A percentile compares a stretch with the other conserved stretches of the same genome.
phyloP scores from a whole-genome alignment of 92 coral and sea anemone species.

The Parazoanthus darwini region DNA sequence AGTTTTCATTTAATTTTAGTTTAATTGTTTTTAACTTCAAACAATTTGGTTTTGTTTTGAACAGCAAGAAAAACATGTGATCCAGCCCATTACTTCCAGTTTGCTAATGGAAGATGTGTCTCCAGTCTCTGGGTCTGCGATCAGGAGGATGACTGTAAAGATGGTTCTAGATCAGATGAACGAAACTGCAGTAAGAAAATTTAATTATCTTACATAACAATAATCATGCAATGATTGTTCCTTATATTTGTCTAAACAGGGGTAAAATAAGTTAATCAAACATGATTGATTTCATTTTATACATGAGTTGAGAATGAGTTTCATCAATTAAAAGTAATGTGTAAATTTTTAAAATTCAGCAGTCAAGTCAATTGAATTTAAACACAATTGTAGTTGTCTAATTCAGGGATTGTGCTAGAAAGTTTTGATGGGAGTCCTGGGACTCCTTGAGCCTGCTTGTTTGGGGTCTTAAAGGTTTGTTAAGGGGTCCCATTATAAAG shows the following conservation, averaged over 20 bases:
- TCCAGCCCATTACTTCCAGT: constrained; percentile 60
- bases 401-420: background rate
- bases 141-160: constrained; percentile 80
- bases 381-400: background rate
- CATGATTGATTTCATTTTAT: background rate
- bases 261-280: too few relatives aligned
- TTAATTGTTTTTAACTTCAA: background rate
- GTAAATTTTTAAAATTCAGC: background rate
- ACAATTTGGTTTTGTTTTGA: background rate
- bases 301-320: background rate
- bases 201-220: background rate
- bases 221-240: too few relatives aligned
- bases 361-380: background rate
- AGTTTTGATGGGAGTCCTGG: too few relatives aligned
- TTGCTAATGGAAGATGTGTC: constrained; percentile 82
- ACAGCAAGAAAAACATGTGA: constrained; percentile 66
- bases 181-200: constrained; percentile 58
- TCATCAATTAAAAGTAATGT: background rate
- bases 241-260: too few relatives aligned
- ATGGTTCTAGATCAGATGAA: constrained; percentile 72
- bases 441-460: too few relatives aligned
- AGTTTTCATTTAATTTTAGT: background rate
- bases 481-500: too few relatives aligned
- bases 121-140: constrained; percentile 71
- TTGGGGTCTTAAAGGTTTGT: too few relatives aligned